Conservation (phyloP, 2,797 vertebrate genomes). For the Amblyopsis hoosieri region DNA sequence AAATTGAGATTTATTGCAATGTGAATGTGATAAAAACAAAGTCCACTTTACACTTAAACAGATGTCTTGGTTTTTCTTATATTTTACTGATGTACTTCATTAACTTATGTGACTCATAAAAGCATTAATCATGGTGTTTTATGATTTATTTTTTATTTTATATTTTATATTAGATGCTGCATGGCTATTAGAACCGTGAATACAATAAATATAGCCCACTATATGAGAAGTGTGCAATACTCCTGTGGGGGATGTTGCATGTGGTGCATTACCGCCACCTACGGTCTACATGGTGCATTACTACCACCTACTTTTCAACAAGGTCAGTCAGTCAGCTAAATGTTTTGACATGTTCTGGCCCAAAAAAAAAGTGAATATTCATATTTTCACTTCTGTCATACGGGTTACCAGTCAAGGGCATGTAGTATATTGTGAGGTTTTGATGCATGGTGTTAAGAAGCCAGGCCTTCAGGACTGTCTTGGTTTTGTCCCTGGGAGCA, state of each 20-base stretch:
- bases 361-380: background rate
- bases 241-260: too few relatives aligned
- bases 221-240: too few relatives aligned
- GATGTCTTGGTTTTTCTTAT: constrained; percentile 6
- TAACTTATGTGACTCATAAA: background rate
- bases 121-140: background rate
- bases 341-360: too few relatives aligned
- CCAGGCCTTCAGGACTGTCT: background rate
- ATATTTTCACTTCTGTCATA: background rate
- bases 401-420: background rate
- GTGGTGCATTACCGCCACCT: too few relatives aligned
- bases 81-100: background rate
- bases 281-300: too few relatives aligned
- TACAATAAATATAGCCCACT: background rate
- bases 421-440: background rate
- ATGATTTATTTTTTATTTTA: background rate
- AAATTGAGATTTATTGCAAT: constrained; percentile 78
- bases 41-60: constrained; percentile 69
- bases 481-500: background rate
- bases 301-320: too few relatives aligned
- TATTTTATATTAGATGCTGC: background rate
- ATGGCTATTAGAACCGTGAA: background rate
- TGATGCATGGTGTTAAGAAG: background rate
- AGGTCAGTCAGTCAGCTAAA: too few relatives aligned
- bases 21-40: constrained; percentile 77